Evolutionary conservation across 2,888 invertebrate species (phyloP).

Genomic region (Euplexia lucipara): DNA sequence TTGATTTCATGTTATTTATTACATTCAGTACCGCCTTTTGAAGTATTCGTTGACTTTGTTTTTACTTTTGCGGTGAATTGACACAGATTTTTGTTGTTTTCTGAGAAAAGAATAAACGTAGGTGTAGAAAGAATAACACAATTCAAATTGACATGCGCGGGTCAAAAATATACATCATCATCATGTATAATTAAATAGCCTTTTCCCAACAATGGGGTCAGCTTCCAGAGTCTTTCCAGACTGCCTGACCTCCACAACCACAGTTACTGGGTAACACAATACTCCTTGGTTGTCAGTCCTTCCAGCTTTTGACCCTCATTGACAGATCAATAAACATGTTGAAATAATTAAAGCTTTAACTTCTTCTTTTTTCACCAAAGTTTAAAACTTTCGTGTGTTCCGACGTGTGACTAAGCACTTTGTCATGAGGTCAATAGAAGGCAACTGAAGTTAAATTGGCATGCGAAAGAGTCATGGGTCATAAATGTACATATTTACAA

Average conservation of each 20-base stretch:
- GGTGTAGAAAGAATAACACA: background rate
- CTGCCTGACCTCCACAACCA: too few relatives aligned
- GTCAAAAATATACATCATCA: too few relatives aligned
- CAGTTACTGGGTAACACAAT: too few relatives aligned
- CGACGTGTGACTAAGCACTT: background rate
- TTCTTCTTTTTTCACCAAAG: too few relatives aligned
- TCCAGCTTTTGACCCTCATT: too few relatives aligned
- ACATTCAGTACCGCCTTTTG: constrained; percentile 4
- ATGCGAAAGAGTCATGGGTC: background rate
- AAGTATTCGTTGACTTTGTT: constrained; percentile 1
- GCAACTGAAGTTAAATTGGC: background rate
- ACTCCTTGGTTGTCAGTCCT: too few relatives aligned
- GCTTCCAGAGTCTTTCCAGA: too few relatives aligned
- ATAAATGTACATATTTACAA: background rate
- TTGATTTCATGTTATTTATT: constrained; percentile 30
- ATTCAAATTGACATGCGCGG: too few relatives aligned
- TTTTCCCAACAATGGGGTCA: too few relatives aligned
- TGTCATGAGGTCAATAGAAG: constrained; percentile 10
- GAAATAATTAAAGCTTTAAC: too few relatives aligned
- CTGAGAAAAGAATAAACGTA: background rate
- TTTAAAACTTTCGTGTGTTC: background rate
- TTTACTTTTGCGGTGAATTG: constrained; percentile 13
- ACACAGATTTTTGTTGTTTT: background rate
- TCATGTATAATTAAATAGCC: too few relatives aligned
- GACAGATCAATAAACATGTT: too few relatives aligned